phyloP scores from a whole-genome alignment of 2,888 invertebrate genomes.

The Tanaodytes sp. region DNA sequence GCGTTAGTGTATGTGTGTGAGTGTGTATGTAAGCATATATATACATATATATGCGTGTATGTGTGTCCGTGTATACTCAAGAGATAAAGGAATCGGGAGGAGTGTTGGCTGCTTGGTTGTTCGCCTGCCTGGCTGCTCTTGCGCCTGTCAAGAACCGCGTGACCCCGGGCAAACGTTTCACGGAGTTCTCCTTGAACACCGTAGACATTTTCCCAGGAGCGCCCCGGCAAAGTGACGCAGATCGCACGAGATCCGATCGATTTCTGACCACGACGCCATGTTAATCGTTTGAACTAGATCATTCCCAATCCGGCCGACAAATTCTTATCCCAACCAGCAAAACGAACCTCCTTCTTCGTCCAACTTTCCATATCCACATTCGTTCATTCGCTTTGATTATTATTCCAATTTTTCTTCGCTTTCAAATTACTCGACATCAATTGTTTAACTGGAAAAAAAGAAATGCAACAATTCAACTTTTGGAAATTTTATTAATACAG shows the following conservation, averaged over 20 bases:
- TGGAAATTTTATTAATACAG: too few species aligned
- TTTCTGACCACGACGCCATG: conserved; percentile 41
- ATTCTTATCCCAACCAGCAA: too few species aligned
- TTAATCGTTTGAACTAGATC: conserved; percentile 34
- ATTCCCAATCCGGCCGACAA: conserved; percentile 5
- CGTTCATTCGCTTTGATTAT: too few species aligned
- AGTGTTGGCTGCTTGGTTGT: conserved; percentile 49
- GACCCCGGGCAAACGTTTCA: conserved; percentile 55
- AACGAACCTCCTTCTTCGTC: too few species aligned
- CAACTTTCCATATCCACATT: too few species aligned
- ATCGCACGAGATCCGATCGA: conserved; percentile 47
- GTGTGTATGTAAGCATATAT: conserved; percentile 10
- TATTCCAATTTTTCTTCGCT: too few species aligned
- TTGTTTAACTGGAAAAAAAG: too few species aligned
- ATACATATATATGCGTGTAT: conserved; percentile 8
- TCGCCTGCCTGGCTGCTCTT: conserved; percentile 52
- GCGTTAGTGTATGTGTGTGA: neutral
- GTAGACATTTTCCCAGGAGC: conserved; percentile 55
- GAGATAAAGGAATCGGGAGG: conserved; percentile 54
- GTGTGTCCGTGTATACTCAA: conserved; percentile 17
- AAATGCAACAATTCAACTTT: too few species aligned
- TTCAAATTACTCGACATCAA: too few species aligned
- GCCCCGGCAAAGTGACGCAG: conserved; percentile 48
- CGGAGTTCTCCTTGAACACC: conserved; percentile 54
- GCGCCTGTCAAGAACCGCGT: conserved; percentile 56